These are phyloP conservation scores for Silurus glanis DNA, from an alignment of 2,113 vertebrate species.

Conservation along the genomic window DNA sequence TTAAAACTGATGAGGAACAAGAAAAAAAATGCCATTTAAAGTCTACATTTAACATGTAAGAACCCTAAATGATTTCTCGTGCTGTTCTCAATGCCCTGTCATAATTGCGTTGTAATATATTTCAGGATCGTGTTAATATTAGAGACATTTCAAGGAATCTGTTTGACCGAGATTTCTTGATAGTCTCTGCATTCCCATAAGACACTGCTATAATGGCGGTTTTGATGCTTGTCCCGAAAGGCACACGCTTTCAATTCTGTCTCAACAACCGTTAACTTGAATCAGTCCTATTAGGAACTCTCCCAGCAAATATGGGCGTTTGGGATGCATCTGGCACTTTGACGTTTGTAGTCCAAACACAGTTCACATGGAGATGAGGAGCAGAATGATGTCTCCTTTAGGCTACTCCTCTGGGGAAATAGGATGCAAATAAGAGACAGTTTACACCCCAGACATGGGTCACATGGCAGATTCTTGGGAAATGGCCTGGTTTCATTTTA, in stretches of 20 bases:
- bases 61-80: neutral
- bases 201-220: neutral
- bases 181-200: neutral
- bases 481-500: neutral
- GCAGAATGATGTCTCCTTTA: constrained; percentile 31
- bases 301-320: neutral
- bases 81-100: neutral
- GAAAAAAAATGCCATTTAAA: neutral
- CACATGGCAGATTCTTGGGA: neutral
- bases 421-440: constrained; percentile 53
- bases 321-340: constrained; percentile 46
- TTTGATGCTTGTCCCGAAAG: neutral
- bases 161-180: neutral
- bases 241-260: neutral
- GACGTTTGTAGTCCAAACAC: constrained; percentile 29
- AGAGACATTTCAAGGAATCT: neutral
- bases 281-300: neutral
- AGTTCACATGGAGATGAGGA: constrained; percentile 50
- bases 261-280: constrained; percentile 1
- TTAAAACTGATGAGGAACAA: neutral
- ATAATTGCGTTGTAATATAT: neutral
- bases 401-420: constrained; percentile 44
- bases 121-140: neutral
- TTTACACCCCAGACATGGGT: constrained; percentile 12
- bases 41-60: neutral